Evolutionary conservation across 1,140 invertebrate genomes (phyloP).

Genomic region (Neelides sp.): DNA sequence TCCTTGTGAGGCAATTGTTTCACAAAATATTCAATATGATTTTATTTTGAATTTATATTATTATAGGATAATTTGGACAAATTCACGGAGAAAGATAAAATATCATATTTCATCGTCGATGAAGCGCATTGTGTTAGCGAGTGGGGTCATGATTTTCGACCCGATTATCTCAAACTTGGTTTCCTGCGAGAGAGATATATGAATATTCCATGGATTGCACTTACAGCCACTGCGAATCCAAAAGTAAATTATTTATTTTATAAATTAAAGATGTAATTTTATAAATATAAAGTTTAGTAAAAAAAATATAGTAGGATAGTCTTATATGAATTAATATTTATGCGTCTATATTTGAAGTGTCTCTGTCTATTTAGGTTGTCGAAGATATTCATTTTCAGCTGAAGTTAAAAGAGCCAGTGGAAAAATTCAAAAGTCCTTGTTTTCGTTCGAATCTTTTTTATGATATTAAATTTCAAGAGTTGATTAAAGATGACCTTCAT

Average conservation of each 20-base stretch:
- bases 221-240: conserved; percentile 79
- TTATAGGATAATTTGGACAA: conserved; percentile 30
- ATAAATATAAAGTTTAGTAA: neutral
- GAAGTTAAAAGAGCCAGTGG: conserved; percentile 41
- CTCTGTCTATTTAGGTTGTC: conserved; percentile 38
- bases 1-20: conserved; percentile 41
- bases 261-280: neutral
- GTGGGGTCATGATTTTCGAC: conserved; percentile 95
- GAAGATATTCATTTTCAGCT: conserved; percentile 47
- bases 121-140: conserved; percentile 94
- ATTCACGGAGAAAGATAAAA: conserved; percentile 40
- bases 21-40: neutral
- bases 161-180: conserved; percentile 82
- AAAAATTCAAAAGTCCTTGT: conserved; percentile 47
- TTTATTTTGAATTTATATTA: neutral
- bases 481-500: conserved; percentile 57
- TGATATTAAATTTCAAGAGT: conserved; percentile 64
- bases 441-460: conserved; percentile 57
- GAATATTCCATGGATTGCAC: conserved; percentile 64
- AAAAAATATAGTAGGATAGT: neutral
- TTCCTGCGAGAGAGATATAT: conserved; percentile 53
- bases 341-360: too few species aligned
- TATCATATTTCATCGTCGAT: conserved; percentile 64
- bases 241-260: conserved; percentile 33
- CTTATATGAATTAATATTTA: conserved; percentile 35